Base-by-base conservation (phyloP, 2,888 invertebrate genomes). In the Rambutsinella grinnellia region DNA sequence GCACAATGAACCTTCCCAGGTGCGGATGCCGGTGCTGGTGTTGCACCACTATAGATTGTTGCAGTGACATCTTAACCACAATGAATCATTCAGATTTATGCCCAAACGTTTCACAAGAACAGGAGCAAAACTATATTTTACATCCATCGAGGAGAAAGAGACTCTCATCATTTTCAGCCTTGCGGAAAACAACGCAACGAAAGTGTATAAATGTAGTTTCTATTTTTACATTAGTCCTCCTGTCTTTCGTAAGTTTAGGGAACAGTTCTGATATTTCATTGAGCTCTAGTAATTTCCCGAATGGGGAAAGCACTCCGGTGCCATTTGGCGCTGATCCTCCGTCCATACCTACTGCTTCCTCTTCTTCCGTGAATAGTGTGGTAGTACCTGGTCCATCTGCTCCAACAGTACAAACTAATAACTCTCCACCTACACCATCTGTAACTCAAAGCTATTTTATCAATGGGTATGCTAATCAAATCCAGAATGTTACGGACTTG, bases 401-500 rank as follows among this genome's bases (percentile, higher is more conserved):
- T 10, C 60, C 69, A 36, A n/a, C 76, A 65, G 46, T 28, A 54
- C 68, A 69, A 44, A 49, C 46, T 8, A 61, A 49, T 6, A 36
- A 17, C n/a, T 17, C 56, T 21, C 26, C 17, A 36, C 19, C 75
- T 10, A 47, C 57, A 21, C 53, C 67, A 17, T 23, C 58, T 10
- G 36, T 46, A 13, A 67, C 61, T 44, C 76, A 68, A 19, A 63
- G 81, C 17, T 81, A 83, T 23, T 82, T 82, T 24, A 79, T 83
- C 28, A 79, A 68, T 46, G 83, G 83, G 69, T 72, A 79, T 27
- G 81, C 81, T 1, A 80, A 70, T 60, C 70, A 76, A 19, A 77
- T 81, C 28, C 75, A 81, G 44, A 80, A 78, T 51, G 71, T 69
- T 3, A 76, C 81, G n/a, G 76, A 75, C 53, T 70, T 80, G 28